Base-by-base conservation (phyloP, 2,888 invertebrate genomes). In the Amphipoea lucens region DNA sequence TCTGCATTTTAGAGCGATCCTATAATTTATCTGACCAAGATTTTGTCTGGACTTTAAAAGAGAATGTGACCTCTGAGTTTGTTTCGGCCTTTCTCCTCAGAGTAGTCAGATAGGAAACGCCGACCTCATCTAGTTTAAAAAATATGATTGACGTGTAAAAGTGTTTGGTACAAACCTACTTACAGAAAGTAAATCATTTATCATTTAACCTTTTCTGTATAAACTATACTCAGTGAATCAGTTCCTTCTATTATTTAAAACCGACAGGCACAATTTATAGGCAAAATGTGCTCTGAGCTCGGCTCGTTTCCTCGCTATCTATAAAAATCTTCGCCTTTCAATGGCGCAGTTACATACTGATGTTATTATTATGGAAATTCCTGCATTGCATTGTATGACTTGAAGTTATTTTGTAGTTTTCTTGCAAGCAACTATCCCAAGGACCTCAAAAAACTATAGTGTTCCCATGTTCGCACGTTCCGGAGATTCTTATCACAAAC, bases 391-490 rank as follows among this genome's bases (percentile, higher is more conserved):
- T 65, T 20, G 63, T 71, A n/a, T 65, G 67, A 20, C 20, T 45
- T 68, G 23, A 40, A 69, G 4, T 40, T 20, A 40, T n/a, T 70
- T 70, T 71, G n/a, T n/a, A 74, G 48, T 51, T 74, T 40, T 48
- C 36, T 48, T n/a, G n/a, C 29, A 62, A 62, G 29, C 62, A 51
- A 4, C 14, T 62, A 29, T 2, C 62, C 7, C 62, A 29, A 7
- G 40, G 40, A 72, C 20, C 9, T 20, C 20, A 4, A 17, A 51
- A 17, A 17, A 7, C 12, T 20, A 12, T 45, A n/a, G 57, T 36
- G 9, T 7, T 48, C 2, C 23, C 57, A 57, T 57, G 23, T 23
- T 57, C 9, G 14, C n/a, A 4, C 17, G 2, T 45, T 12, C 9
- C 17, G n/a, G 20, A 65, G 9, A 6, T 42, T 45, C 5, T 29